phyloP scores from a whole-genome alignment of 1,140 invertebrate species.

The Physella acuta region DNA sequence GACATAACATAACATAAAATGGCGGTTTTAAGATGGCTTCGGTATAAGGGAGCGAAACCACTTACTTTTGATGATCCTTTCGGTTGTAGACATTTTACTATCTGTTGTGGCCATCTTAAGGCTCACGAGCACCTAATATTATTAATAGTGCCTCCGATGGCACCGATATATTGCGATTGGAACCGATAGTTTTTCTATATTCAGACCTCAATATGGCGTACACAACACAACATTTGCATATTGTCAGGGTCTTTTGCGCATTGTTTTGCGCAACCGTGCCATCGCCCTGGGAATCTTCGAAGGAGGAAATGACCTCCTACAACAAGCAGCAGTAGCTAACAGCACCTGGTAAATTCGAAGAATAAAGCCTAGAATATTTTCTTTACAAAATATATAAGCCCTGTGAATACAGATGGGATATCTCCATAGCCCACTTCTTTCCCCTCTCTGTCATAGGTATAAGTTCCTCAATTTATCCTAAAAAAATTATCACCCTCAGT shows the following conservation, averaged over 20 bases:
- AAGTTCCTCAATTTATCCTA: too few relatives aligned
- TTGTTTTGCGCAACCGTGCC: slow-evolving; percentile 55
- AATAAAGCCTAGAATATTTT: too few relatives aligned
- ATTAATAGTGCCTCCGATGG: slow-evolving; percentile 47
- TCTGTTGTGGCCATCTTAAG: slow-evolving; percentile 57
- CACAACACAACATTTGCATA: slow-evolving; percentile 61
- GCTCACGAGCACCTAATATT: slow-evolving; percentile 39
- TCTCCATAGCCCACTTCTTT: too few relatives aligned
- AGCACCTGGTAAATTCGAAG: too few relatives aligned
- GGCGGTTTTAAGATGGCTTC: slow-evolving; percentile 41
- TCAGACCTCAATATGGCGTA: slow-evolving; percentile 58
- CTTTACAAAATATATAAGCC: too few relatives aligned
- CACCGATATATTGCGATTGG: slow-evolving; percentile 46
- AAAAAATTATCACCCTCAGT: too few relatives aligned
- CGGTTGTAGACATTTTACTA: slow-evolving; percentile 71
- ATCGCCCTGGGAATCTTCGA: slow-evolving; percentile 45
- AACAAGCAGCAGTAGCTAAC: too few relatives aligned
- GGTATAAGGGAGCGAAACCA: slow-evolving; percentile 23
- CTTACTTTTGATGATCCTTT: slow-evolving; percentile 75
- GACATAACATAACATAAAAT: slow-evolving; percentile 43
- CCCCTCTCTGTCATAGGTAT: too few relatives aligned
- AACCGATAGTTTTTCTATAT: slow-evolving; percentile 37
- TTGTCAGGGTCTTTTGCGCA: slow-evolving; percentile 50
- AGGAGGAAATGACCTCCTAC: slow-evolving; percentile 22
- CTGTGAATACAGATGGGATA: too few relatives aligned